Percentiles rank a stretch among this genome's conserved stretches.
phyloP scores from a whole-genome alignment of 2,888 invertebrate genomes.

The Malthinus seriepunctatus region DNA sequence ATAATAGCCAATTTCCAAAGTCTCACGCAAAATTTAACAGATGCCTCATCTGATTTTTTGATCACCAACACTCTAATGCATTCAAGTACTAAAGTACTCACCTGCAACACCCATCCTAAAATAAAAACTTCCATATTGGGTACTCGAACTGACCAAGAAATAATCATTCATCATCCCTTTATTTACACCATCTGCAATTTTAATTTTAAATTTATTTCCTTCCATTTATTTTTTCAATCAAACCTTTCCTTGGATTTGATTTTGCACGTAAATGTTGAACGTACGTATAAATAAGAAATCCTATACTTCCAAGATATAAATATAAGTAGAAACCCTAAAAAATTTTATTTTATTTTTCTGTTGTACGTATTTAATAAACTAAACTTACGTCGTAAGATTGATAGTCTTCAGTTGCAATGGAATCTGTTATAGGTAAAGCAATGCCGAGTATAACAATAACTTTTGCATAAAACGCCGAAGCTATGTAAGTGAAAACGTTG shows the following conservation, averaged over 20 bases:
- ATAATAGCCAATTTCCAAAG: too few species aligned
- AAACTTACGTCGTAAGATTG: conserved; percentile 29
- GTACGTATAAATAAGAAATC: conserved; percentile 83
- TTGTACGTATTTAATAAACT: background rate
- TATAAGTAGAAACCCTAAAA: conserved; percentile 82
- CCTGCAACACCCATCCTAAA: conserved; percentile 65
- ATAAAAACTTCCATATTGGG: conserved; percentile 65
- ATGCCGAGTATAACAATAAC: conserved; percentile 7
- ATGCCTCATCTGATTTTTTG: background rate
- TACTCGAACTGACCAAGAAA: conserved; percentile 39
- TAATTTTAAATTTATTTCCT: too few species aligned
- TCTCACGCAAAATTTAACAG: too few species aligned
- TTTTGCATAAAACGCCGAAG: conserved; percentile 16
- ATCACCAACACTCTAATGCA: too few species aligned
- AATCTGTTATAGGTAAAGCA: background rate
- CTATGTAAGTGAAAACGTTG: conserved; percentile 7
- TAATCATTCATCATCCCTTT: background rate
- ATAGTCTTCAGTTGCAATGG: conserved; percentile 53
- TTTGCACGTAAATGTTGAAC: conserved; percentile 57
- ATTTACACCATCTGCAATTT: background rate
- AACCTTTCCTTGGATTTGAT: conserved; percentile 44
- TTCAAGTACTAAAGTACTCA: conserved; percentile 52
- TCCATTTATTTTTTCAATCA: too few species aligned
- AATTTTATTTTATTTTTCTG: conserved; percentile 30
- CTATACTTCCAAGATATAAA: conserved; percentile 84